Conservation (phyloP, 2,113 vertebrate genomes). For the Hassar affinis region DNA sequence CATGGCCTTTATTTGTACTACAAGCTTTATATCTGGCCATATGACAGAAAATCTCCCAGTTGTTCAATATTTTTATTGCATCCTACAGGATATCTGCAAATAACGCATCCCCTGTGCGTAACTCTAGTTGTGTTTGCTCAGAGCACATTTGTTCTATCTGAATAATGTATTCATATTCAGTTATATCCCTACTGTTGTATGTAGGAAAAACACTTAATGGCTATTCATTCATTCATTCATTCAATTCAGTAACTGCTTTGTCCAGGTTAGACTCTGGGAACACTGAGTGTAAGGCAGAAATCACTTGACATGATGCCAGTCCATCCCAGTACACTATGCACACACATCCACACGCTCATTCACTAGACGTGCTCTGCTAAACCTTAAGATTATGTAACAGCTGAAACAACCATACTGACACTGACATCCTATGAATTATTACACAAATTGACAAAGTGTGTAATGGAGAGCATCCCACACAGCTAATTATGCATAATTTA, state of each 20-base stretch:
- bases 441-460: constrained; percentile 12
- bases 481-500: constrained; percentile 16
- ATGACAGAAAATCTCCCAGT: background rate
- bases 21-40: background rate
- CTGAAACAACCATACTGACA: background rate
- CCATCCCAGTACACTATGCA: background rate
- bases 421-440: background rate
- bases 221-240: background rate
- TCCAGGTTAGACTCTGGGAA: background rate
- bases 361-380: background rate
- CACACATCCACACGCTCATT: background rate
- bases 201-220: background rate
- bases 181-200: background rate
- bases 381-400: background rate
- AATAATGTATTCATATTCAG: background rate
- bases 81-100: background rate
- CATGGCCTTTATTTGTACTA: background rate
- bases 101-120: background rate
- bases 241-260: background rate
- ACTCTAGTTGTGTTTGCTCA: background rate
- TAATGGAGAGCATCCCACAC: constrained; percentile 7
- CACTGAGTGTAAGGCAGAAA: background rate
- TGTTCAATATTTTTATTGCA: background rate
- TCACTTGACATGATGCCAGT: background rate
- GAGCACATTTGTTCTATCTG: background rate